Percentiles rank a stretch among this genome's conserved stretches.
Evolutionary conservation across 2,113 vertebrate genomes (phyloP).

Genomic region (Ramphastos sulfuratus): DNA sequence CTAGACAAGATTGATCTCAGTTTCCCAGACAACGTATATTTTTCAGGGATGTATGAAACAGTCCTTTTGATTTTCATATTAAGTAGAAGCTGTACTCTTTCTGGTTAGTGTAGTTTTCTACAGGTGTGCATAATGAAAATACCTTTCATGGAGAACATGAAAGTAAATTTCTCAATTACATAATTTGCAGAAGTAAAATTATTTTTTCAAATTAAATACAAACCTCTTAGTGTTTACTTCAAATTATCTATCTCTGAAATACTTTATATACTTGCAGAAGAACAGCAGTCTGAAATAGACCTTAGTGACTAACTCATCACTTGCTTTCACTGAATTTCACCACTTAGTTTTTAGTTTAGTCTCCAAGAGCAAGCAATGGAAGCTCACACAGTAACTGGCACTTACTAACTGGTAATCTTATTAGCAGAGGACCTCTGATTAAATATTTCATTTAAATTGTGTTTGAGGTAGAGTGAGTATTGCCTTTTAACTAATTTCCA

Average conservation of each 20-base stretch:
- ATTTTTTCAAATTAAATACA: background rate
- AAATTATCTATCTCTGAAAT: background rate
- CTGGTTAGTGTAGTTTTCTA: background rate
- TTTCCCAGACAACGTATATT: background rate
- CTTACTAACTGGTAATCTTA: background rate
- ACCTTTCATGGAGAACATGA: background rate
- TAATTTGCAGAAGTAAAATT: background rate
- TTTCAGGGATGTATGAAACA: background rate
- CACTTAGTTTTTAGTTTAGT: background rate
- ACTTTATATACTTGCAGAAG: background rate
- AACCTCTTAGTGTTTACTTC: background rate
- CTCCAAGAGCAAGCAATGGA: background rate
- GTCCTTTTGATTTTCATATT: background rate
- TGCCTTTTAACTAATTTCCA: background rate
- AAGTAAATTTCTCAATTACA: background rate
- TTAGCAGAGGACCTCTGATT: background rate
- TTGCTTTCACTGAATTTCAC: background rate
- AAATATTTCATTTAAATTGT: background rate
- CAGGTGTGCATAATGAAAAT: background rate
- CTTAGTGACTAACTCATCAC: background rate
- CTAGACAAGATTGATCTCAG: background rate
- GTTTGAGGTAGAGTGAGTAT: background rate
- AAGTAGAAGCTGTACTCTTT: background rate
- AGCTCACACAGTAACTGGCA: background rate
- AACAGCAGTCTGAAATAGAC: background rate